phyloP scores from a whole-genome alignment of 92 coral and sea anemone genomes.

The Virgularia gustaviana region DNA sequence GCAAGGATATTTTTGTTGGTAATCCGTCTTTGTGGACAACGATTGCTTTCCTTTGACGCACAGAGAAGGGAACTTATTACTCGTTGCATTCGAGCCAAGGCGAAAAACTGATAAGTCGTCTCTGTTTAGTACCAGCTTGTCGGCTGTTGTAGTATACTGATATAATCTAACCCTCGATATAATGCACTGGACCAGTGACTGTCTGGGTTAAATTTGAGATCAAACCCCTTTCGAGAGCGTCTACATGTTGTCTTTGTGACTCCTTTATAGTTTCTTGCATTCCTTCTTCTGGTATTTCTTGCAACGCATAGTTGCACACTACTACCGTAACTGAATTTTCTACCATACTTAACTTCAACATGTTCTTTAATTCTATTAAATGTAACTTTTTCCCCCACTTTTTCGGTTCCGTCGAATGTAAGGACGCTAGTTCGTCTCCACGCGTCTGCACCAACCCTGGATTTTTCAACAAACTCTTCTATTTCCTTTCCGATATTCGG shows the following conservation, averaged over 20 bases:
- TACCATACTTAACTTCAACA: neutral
- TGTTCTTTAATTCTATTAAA: conserved; percentile 1
- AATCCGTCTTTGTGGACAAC: conserved; percentile 40
- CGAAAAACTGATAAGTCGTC: conserved; percentile 16
- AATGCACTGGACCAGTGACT: conserved; percentile 7
- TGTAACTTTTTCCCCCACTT: neutral
- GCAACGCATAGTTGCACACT: neutral
- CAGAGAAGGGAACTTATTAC: conserved; percentile 15
- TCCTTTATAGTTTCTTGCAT: neutral
- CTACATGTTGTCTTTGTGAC: neutral
- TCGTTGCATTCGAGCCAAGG: conserved; percentile 28
- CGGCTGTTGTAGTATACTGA: conserved; percentile 7
- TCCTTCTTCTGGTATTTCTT: neutral
- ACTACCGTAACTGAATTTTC: neutral
- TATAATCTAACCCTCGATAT: neutral
- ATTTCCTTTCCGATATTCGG: conserved; percentile 1
- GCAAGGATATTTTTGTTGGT: conserved; percentile 10
- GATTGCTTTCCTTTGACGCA: conserved; percentile 18
- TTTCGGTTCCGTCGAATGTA: neutral
- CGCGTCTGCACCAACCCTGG: conserved; percentile 11
- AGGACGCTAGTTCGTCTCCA: conserved; percentile 11
- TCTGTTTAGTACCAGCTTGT: conserved; percentile 1
- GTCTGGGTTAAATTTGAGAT: conserved; percentile 1
- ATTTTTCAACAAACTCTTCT: neutral
- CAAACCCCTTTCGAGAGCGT: conserved; percentile 1